phyloP scores from a whole-genome alignment of 37 sponge, comb jelly and placozoan genomes.

The Spongilla lacustris region DNA sequence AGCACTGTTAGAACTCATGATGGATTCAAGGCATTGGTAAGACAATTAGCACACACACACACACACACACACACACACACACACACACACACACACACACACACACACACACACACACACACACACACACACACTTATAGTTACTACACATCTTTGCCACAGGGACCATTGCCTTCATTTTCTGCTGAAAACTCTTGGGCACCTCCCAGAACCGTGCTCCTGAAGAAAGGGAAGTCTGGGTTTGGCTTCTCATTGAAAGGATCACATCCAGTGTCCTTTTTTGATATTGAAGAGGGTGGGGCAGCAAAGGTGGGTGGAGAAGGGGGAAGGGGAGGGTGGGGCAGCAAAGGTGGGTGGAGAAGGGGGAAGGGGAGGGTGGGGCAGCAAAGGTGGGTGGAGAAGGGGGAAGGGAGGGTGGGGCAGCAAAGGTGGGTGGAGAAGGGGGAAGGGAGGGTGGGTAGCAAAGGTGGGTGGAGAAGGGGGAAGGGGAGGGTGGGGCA shows the following conservation, averaged over 20 bases:
- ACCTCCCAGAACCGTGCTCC: slow-evolving; percentile 35
- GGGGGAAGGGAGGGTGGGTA: background rate
- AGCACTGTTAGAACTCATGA: slow-evolving; percentile 28
- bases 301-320: slow-evolving; percentile 35
- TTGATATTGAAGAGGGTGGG: slow-evolving; percentile 32
- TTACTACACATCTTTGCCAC: background rate
- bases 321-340: background rate
- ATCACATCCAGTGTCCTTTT: slow-evolving; percentile 42
- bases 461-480: background rate
- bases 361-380: background rate
- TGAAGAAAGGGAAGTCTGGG: slow-evolving; percentile 14
- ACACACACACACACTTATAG: no score
- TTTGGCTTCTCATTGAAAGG: slow-evolving; percentile 56
- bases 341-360: background rate
- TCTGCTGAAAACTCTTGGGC: slow-evolving; percentile 57
- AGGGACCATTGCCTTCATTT: slow-evolving; percentile 66
- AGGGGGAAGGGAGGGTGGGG: background rate
- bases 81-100: no score
- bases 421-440: no score
- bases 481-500: no score
- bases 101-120: no score
- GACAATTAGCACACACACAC: background rate
- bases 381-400: background rate
- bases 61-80: no score
- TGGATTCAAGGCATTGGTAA: slow-evolving; percentile 42